Base-by-base conservation (phyloP, 2,113 vertebrate species). In the Terrapene triunguis region DNA sequence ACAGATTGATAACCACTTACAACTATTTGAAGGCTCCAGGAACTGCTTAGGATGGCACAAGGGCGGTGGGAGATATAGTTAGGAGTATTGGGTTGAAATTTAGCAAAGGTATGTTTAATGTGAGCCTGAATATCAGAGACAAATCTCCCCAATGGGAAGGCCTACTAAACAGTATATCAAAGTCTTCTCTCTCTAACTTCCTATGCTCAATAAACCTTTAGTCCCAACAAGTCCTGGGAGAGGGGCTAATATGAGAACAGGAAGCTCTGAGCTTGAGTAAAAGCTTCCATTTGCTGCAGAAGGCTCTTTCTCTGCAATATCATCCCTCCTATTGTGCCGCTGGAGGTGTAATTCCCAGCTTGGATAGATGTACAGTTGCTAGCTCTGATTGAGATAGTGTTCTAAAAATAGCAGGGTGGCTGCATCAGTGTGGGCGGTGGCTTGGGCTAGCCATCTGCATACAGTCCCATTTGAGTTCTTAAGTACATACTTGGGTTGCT, bases 181-280 rank as follows among this genome's bases (percentile, higher is more conserved):
- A 16, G 38, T 16, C 25, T 5, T 47, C 10, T 5, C 82, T 80
- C 21, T n/a, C 29, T 53, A 80, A 59, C 6, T 87, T 84, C 6
- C 22, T 19, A 1, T 48, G 48, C 5, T 24, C 72, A 69, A 22
- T 9, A 87, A 95, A 80, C 81, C 35, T 35, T 62, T 22, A 87
- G 16, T 35, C 32, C 32, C 59, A 62, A 17, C 35, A 17, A 0
- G 87, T 27, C n/a, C 0, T 11, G 55, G 29, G 82, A 25, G 0
- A 0, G 4, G 27, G 90, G 38, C 85, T 96, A 87, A n/a, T 74
- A 59, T 54, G 2, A 72, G 38, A 65, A 90, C 8, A 38, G 35
- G 65, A 21, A 69, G 35, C 32, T 69, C 62, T 69, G 62, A 69
- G 62, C 19, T 72, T 17, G 54, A 55, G 8, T 54, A 14, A 72